Evolutionary conservation across 2,888 invertebrate genomes (phyloP).

Genomic region (Drosophila birchii): DNA sequence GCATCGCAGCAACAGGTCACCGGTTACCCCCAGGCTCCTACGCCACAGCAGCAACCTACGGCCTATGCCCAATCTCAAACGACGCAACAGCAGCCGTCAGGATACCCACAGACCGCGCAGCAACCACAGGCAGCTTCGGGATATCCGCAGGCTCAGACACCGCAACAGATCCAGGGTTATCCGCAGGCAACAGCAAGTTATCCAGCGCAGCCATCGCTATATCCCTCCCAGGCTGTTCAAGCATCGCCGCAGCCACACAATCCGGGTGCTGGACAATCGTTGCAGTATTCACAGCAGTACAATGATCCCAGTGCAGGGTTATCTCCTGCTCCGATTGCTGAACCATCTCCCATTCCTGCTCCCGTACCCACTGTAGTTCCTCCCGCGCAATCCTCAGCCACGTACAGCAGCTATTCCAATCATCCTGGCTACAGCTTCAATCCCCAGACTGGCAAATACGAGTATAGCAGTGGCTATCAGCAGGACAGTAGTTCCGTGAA

Average conservation of each 20-base stretch:
- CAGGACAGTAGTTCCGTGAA: conserved; percentile 52
- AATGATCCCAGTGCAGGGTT: conserved; percentile 18
- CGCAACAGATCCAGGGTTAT: conserved; percentile 5
- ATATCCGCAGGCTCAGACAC: conserved; percentile 19
- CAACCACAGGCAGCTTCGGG: conserved; percentile 5
- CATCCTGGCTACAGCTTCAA: conserved; percentile 88
- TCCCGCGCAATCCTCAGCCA: conserved; percentile 26
- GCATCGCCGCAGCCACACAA: conserved; percentile 5
- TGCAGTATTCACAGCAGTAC: conserved; percentile 29
- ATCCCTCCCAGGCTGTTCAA: conserved; percentile 41
- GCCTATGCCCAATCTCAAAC: conserved; percentile 25
- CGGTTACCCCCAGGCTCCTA: conserved; percentile 28
- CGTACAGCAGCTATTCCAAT: conserved; percentile 64
- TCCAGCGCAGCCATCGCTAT: conserved; percentile 46
- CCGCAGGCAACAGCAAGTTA: conserved; percentile 26
- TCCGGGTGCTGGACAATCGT: not conserved
- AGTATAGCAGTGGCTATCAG: conserved; percentile 88
- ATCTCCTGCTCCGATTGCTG: conserved; percentile 4
- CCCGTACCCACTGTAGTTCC: not conserved
- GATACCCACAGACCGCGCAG: conserved; percentile 10
- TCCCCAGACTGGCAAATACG: conserved; percentile 86
- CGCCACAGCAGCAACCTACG: conserved; percentile 19
- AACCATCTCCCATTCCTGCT: conserved; percentile 3
- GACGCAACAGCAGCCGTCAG: conserved; percentile 8
- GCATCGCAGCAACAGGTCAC: conserved; percentile 17